Evolutionary conservation across 2,797 vertebrate genomes (phyloP).

Genomic region (Muscicapa striata): DNA sequence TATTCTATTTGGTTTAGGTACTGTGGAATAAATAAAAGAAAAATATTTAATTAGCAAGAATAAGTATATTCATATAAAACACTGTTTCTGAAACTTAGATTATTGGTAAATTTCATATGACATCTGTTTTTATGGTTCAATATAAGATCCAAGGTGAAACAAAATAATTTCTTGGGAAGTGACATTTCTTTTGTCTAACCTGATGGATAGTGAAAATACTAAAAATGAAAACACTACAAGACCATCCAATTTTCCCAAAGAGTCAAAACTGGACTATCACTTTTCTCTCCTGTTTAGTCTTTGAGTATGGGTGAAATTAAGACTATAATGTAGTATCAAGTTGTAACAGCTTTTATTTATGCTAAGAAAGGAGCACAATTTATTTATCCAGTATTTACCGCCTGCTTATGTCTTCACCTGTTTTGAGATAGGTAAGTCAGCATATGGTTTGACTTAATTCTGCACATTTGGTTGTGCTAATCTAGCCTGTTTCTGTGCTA

Average conservation of each 20-base stretch:
- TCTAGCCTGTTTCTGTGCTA: not conserved
- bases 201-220: not conserved
- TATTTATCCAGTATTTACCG: not conserved
- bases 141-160: not conserved
- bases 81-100: not conserved
- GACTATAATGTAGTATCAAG: not conserved
- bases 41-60: not conserved
- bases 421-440: not conserved
- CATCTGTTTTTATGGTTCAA: not conserved
- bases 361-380: not conserved
- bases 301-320: not conserved
- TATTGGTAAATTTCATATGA: not conserved
- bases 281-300: not conserved
- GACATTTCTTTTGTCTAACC: not conserved
- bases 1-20: not conserved
- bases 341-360: not conserved
- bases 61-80: accelerated
- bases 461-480: not conserved
- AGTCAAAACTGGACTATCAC: not conserved
- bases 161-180: not conserved
- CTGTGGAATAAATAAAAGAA: not conserved
- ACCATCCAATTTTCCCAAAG: not conserved
- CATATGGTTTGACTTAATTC: not conserved
- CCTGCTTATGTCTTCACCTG: not conserved
- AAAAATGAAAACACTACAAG: not conserved